Base-by-base conservation (phyloP, 1,140 invertebrate genomes). In the Periplaneta americana region DNA sequence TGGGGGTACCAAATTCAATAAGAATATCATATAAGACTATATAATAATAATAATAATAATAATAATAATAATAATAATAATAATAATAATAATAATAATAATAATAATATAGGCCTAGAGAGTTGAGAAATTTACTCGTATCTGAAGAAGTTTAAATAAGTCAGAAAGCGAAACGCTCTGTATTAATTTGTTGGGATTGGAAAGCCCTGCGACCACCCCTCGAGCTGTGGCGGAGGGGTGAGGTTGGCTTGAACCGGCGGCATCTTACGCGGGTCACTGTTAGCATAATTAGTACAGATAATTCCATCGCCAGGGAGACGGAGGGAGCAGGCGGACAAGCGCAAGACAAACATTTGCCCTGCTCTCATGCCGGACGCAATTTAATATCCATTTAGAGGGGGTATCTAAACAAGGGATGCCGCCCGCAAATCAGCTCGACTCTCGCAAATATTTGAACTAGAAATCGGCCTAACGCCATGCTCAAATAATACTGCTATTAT, bases 361-460 rank as follows among this genome's bases (percentile, higher is more conserved):
- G 79, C 79, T 80, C 79, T 80, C 66, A 35, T 39, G 5, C n/a
- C 31, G 0, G 18, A 33, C 79, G 35, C 79, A 80, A 80, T 80
- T 80, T 80, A 80, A 80, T 80, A 80, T 80, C 79, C 79, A 80
- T 80, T 80, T 80, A 80, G 79, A 22, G 75, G 9, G 2, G 48
- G 22, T 66, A 66, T 66, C 48, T 28, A 66, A 66, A 66, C 48
- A 66, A 66, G 48, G 48, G 48, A 66, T 66, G 48, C 48, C 48
- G 48, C 48, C 48, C n/a, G 48, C 22, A 9, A n/a, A n/a, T n/a
- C n/a, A n/a, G n/a, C n/a, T n/a, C n/a, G n/a, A n/a, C n/a, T n/a
- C n/a, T n/a, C n/a, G n/a, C n/a, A n/a, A n/a, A n/a, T n/a, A n/a
- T n/a, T n/a, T n/a, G n/a, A n/a, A n/a, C n/a, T n/a, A n/a, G n/a